phyloP scores from a whole-genome alignment of 2,797 vertebrate species.

The Sphenodon punctatus region DNA sequence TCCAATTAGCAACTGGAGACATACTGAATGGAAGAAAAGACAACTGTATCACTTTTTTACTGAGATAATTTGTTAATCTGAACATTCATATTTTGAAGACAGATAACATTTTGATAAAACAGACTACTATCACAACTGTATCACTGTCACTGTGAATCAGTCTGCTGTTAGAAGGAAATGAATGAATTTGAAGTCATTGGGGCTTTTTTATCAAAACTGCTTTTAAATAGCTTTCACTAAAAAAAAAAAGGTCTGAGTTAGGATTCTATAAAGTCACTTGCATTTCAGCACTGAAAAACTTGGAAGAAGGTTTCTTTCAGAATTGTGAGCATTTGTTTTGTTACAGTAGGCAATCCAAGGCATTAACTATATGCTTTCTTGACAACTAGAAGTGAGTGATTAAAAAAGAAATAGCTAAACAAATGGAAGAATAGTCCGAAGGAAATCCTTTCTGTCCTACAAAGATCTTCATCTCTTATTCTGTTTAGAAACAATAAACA shows the following conservation, averaged over 20 bases:
- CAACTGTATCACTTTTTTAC: not conserved
- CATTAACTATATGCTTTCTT: not conserved
- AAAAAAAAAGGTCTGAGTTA: not conserved
- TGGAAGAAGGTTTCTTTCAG: not conserved
- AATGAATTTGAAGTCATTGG: conserved; percentile 1
- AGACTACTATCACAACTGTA: not conserved
- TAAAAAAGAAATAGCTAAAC: conserved; percentile 6
- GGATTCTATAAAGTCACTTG: not conserved
- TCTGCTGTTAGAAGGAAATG: not conserved
- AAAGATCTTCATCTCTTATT: conserved; percentile 5
- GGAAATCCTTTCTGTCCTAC: not conserved
- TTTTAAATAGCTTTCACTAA: not conserved
- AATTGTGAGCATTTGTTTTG: not conserved
- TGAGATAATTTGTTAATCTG: not conserved
- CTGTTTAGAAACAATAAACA: conserved; percentile 16
- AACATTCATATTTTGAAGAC: not conserved
- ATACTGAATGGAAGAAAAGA: not conserved
- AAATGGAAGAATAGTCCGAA: conserved; percentile 9
- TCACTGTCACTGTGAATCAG: too few relatives aligned
- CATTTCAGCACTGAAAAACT: not conserved
- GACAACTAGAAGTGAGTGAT: not conserved
- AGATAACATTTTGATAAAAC: not conserved
- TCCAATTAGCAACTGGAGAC: not conserved
- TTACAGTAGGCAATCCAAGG: not conserved
- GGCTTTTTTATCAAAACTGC: not conserved